Base-by-base conservation (phyloP, 2,888 invertebrate species). In the Mesoligia furuncula region DNA sequence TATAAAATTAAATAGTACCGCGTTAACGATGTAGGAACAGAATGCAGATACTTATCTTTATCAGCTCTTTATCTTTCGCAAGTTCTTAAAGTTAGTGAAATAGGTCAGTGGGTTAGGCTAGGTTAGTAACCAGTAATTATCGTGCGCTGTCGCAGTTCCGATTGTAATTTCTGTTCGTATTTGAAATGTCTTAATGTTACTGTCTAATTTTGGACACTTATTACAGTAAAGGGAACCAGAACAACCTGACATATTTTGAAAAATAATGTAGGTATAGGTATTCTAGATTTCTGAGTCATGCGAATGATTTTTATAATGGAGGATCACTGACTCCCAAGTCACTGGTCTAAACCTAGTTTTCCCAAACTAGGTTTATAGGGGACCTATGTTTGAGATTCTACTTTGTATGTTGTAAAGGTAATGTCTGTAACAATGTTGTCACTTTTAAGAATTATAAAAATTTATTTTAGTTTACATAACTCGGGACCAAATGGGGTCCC, bases 71-170 rank as follows among this genome's bases (percentile, higher is more conserved):
- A 77, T 83, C 77, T 86, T 84, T 84, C 71, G 76, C 82, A 76
- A 83, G 77, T 80, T 76, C 80, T 85, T 70, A 80, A 80, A 83
- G 79, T 87, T 84, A 74, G 79, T 77, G 69, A 88, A 86, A 88
- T 77, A 80, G 88, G 86, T 80, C 78, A 88, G 57, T 75, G 70
- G 78, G 77, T 73, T 66, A 81, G 77, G 69, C 75, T 79, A 77
- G 84, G 75, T 65, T 75, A 75, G 75, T 73, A 76, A 79, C 68
- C 36, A 80, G 75, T 73, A 77, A 82, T 79, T 80, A 83, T 75
- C 69, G 54, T 77, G 57, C 31, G 39, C 48, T 81, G 54, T 64
- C 36, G 75, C 75, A 73, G 70, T 69, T 76, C 71, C 65, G 61
- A 74, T 80, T 86, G 69, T 75, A 71, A 64, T 73, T 73, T 73